Evolutionary conservation across 92 coral and sea anemone genomes (phyloP), one percentile per base, ranked within the genome.

Genomic region (Epizoanthus fatuus): DNA sequence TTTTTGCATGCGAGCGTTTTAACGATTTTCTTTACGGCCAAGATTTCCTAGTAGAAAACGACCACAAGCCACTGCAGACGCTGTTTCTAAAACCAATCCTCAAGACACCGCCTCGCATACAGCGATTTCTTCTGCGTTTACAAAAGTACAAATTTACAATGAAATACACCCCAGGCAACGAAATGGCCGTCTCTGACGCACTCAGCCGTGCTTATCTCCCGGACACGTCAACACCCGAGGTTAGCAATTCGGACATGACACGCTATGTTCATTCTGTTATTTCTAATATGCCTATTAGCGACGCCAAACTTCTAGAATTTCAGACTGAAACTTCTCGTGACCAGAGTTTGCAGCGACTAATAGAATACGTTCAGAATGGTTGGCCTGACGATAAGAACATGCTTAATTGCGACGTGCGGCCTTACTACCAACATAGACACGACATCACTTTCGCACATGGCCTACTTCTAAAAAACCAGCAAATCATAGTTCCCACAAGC

Each of bases 1-100:
- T 84, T 45, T 88, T 74, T 57, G 88, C 79, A 10, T 69, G 90
- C 35, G 35, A 80, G 69, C 75, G 69, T 10, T 87, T 86, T 38
- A 67, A 85, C n/a, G 64, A 69, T 2, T 70, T 49, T 69, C 38
- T 70, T 65, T 73, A 58, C 37, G 49, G 72, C 16, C 75, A 74
- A 67, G 17, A 71, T 62, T 74, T 79, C 47, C 58, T 75, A 29
- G 57, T 78, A 40, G 75, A 42, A 56, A 54, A 40, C 62, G 86
- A 69, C 32, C 74, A 40, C 76, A 40, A 69, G 17, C 77, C 75
- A 22, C 49, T 70, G 75, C 22, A 57, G 45, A 25, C 81, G 35
- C 1, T 29, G 35, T 29, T 29, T 29, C 35, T 29, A 29, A 29
- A 29, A 29, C 35, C 35, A 29, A 29, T 29, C 35, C 35, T 29